Evolutionary conservation across 2,797 vertebrate genomes (phyloP).

Genomic region (Hypotaenidia okinawae): DNA sequence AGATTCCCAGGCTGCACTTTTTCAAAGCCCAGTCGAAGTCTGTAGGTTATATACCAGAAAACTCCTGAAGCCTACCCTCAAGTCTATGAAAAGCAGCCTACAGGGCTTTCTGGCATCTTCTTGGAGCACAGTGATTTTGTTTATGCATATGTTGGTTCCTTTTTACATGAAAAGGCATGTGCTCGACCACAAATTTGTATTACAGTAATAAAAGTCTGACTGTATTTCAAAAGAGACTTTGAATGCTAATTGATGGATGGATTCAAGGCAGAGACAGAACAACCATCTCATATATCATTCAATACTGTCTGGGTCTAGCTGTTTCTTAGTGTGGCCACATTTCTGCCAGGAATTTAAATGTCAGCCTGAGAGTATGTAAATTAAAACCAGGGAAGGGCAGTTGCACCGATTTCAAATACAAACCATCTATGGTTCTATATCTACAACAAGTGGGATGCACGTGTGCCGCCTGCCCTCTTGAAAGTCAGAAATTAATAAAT

Average conservation of each 20-base stretch:
- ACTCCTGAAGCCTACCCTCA: neutral
- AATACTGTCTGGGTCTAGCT: slow-evolving; percentile 67
- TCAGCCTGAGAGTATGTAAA: slow-evolving; percentile 36
- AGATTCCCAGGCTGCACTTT: neutral
- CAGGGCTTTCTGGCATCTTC: slow-evolving; percentile 29
- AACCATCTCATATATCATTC: slow-evolving; percentile 75
- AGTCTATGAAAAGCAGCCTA: neutral
- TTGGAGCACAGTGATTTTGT: slow-evolving; percentile 44
- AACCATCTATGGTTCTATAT: neutral
- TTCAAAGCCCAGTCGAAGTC: neutral
- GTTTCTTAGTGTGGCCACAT: slow-evolving; percentile 62
- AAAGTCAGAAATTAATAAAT: neutral
- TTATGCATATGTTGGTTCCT: slow-evolving; percentile 52
- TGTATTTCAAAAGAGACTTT: slow-evolving; percentile 71
- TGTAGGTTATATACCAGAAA: neutral
- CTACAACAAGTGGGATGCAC: neutral
- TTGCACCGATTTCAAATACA: slow-evolving; percentile 46
- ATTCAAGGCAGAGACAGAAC: slow-evolving; percentile 69
- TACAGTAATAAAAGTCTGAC: slow-evolving; percentile 59
- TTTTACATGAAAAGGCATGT: slow-evolving; percentile 66
- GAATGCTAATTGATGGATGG: slow-evolving; percentile 72
- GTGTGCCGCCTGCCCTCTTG: neutral
- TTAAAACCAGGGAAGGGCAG: slow-evolving; percentile 33
- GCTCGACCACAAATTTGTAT: slow-evolving; percentile 64
- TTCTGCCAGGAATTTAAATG: slow-evolving; percentile 68